phyloP scores from a whole-genome alignment of 2,888 invertebrate species.

The Amorpha juglandis region DNA sequence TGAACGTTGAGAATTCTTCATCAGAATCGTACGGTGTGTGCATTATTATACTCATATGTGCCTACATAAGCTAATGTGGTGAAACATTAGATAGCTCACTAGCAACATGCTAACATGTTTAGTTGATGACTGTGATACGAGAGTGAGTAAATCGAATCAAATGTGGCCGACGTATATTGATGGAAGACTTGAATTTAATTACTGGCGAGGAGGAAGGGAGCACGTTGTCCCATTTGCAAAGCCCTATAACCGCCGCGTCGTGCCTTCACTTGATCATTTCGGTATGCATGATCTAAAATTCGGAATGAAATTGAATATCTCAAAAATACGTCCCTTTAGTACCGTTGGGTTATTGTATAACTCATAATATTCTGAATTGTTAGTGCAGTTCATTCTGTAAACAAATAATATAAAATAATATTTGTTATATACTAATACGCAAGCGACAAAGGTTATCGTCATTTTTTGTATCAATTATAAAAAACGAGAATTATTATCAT shows the following conservation, averaged over 20 bases:
- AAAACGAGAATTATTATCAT: too few species aligned
- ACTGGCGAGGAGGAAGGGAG: not conserved
- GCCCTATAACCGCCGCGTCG: not conserved
- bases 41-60: too few species aligned
- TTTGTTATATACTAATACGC: too few species aligned
- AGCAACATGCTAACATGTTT: not conserved
- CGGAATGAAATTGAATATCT: too few species aligned
- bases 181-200: not conserved
- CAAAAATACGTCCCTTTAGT: too few species aligned
- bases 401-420: too few species aligned
- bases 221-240: not conserved
- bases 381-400: too few species aligned
- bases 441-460: too few species aligned
- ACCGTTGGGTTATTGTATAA: too few species aligned
- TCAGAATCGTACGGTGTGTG: not conserved
- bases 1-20: not conserved
- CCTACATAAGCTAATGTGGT: not conserved
- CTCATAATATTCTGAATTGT: too few species aligned
- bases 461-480: too few species aligned
- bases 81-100: not conserved
- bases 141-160: constrained; percentile 4
- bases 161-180: not conserved
- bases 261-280: not conserved
- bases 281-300: too few species aligned
- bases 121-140: not conserved